Evolutionary conservation across 2,797 vertebrate species (phyloP), one percentile per base, ranked within the genome.

Genomic region (Botia almorhae): DNA sequence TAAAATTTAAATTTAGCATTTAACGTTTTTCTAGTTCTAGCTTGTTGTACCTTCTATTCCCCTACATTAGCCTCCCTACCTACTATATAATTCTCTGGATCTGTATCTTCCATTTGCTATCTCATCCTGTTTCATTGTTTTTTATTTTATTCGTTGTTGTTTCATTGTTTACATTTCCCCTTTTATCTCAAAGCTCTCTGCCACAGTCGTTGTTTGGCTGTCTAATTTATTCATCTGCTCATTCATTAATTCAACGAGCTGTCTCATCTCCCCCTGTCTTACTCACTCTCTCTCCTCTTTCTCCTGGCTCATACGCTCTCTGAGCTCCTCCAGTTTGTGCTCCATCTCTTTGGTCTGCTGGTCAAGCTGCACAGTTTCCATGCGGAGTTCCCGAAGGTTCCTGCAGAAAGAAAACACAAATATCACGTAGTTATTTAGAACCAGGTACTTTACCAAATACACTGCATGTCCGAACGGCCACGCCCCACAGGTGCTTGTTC

Each of bases 271-370:
- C 50, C 17, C 7, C 21, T 50, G 39, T 19, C 29, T 77, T 83
- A 95, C 96, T 87, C 87, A 98, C 97, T 87, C 92, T 87, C 94
- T 92, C 87, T 97, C 95, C 82, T 94, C 90, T 83, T 96, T 98
- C 87, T 97, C 95, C 85, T 89, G 93, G 76, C 89, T 94, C 94
- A 95, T 95, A 80, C 82, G 90, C 74, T 90, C 90, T 73, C 92
- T 94, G 43, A 99, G 93, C 76, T 95, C 91, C 71, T 83, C 89
- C 48, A 99, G 90, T 78, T 93, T 95, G 85, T 92, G 90, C 90
- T 98, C 96, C 92, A 98, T 93, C 72, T 94, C 93, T 81, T 87
- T 89, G 84, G 92, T 96, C 83, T 98, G 94, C 78, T 88, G 77
- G 85, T 93, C 93, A 87, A 99, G 89, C 68, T 91, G 92, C 17